These are phyloP conservation scores for Eutolmus rufibarbis DNA, from an alignment of 2,888 invertebrate genomes.

Conservation along the genomic window DNA sequence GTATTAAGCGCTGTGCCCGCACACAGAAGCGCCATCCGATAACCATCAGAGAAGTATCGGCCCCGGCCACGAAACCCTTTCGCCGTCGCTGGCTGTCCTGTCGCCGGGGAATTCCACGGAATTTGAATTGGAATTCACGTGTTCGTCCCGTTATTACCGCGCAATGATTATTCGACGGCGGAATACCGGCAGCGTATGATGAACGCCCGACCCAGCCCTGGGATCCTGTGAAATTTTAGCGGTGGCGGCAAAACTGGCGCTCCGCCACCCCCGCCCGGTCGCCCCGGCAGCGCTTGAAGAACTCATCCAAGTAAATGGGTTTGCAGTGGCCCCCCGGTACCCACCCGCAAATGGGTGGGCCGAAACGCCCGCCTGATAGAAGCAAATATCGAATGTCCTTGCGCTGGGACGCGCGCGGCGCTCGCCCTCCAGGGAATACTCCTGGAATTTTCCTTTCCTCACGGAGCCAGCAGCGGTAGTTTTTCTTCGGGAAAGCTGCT, in stretches of 20 bases:
- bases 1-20: conserved; percentile 21
- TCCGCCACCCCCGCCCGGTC: not conserved
- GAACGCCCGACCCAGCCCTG: not conserved
- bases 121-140: conserved; percentile 54
- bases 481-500: conserved; percentile 22
- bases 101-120: conserved; percentile 61
- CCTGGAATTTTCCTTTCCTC: conserved; percentile 34
- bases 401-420: not conserved
- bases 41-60: conserved; percentile 36
- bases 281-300: not conserved
- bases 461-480: not conserved
- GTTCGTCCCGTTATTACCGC: conserved; percentile 43
- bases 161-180: conserved; percentile 39
- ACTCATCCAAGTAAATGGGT: conserved; percentile 22
- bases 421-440: conserved; percentile 5
- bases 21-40: conserved; percentile 23
- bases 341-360: not conserved
- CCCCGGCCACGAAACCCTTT: conserved; percentile 11
- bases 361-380: not conserved
- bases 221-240: not conserved
- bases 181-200: conserved; percentile 15
- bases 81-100: conserved; percentile 22
- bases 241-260: not conserved
- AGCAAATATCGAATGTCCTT: conserved; percentile 36
- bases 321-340: not conserved